Evolutionary conservation across 2,113 vertebrate species (phyloP), one percentile per base, ranked within the genome.

Genomic region (Sander lucioperca): DNA sequence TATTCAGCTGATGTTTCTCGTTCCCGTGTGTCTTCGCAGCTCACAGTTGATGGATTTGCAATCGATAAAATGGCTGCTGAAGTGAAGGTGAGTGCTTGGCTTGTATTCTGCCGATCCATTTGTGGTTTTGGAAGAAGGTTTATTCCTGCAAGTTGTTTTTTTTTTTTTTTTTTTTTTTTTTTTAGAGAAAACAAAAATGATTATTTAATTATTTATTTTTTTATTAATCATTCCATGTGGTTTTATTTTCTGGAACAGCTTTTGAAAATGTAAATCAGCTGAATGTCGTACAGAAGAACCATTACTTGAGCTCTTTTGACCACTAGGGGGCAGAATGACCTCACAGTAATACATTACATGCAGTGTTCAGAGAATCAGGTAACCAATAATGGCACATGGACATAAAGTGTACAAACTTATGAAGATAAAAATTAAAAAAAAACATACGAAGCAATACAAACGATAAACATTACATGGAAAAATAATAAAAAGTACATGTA

Each of bases 1-100:
- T 2, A 10, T 27, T 50, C 15, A 13, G 15, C 11, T 57, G 6
- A 5, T 78, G 43, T 21, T 79, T 85, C 15, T 63, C 61, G 1
- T 77, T 63, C 51, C 0, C 69, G 6, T 81, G 6, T 81, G 19
- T 59, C 56, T 73, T 15, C 92, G 39, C 91, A 99, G 98, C 96
- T 99, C 59, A 97, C 98, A 12, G 97, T 98, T 50, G 98, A 99
- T 75, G 98, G 98, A 47, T 99, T 99, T 94, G 98, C 98, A 58
- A 93, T 96, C 53, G 98, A 99, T 85, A 99, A 99, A 95, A 99
- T 99, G 97, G 98, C 98, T 19, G 94, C 96, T 87, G 98, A 99
- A 91, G 95, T 99, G 56, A 99, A 99, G 97, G 98, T 99, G 94
- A 97, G 14, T 1, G 13, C 15, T 51, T 30, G 23, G 27, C 4